These are phyloP conservation scores for Drosophila limbata DNA, from an alignment of 2,888 invertebrate species.

Conservation along the genomic window DNA sequence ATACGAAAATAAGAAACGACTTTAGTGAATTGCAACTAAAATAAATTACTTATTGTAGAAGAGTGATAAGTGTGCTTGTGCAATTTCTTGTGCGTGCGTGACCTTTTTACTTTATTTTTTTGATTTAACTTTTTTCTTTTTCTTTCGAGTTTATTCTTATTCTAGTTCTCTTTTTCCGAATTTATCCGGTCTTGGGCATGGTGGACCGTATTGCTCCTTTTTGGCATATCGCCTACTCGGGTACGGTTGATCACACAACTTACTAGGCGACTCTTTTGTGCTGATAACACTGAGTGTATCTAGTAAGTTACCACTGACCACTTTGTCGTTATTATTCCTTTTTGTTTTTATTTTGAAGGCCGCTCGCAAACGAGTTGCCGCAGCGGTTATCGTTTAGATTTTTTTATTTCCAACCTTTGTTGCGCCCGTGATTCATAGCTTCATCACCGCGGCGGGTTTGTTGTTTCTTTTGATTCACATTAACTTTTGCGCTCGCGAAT, in stretches of 20 bases:
- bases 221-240: constrained; percentile 11
- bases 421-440: not conserved
- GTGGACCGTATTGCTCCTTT: not conserved
- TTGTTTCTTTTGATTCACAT: not conserved
- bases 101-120: not conserved
- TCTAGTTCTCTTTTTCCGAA: not conserved
- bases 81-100: not conserved
- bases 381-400: not conserved
- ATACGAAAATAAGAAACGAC: not conserved
- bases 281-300: too few relatives aligned
- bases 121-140: not conserved
- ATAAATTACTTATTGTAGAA: not conserved
- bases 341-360: not conserved
- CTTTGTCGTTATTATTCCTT: not conserved
- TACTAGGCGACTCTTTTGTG: constrained; percentile 5
- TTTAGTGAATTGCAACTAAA: not conserved
- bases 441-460: not conserved
- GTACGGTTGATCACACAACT: constrained; percentile 9
- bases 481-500: not conserved
- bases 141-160: not conserved
- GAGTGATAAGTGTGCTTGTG: not conserved
- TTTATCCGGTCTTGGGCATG: constrained; percentile 1
- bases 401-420: not conserved
- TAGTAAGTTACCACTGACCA: too few relatives aligned
- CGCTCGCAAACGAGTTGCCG: constrained; percentile 4